Evolutionary conservation across 2,113 vertebrate genomes (phyloP).

Genomic region (Atractosteus spatula): DNA sequence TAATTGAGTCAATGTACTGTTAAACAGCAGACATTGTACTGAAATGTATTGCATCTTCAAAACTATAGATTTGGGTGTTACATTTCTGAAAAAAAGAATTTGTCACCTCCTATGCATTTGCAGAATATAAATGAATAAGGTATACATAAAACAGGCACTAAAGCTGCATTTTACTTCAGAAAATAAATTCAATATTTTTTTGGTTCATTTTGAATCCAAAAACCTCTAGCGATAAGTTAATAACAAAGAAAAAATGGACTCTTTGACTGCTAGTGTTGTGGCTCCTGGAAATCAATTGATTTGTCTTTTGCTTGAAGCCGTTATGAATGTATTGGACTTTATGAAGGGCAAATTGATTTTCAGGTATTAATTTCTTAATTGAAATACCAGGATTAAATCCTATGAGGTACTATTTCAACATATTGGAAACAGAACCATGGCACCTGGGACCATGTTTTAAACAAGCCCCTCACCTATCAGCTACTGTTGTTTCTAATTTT

Average conservation of each 20-base stretch:
- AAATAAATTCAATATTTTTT: conserved; percentile 50
- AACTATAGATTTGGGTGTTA: background rate
- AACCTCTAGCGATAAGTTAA: conserved; percentile 56
- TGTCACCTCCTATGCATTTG: too few species aligned
- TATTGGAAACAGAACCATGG: too few species aligned
- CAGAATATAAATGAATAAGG: too few species aligned
- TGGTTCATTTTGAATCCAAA: conserved; percentile 46
- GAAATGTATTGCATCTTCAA: too few species aligned
- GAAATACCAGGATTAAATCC: conserved; percentile 46
- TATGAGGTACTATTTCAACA: conserved; percentile 40
- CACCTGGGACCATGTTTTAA: too few species aligned
- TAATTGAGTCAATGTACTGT: too few species aligned
- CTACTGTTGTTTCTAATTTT: background rate
- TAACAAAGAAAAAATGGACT: conserved; percentile 50
- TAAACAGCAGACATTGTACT: too few species aligned
- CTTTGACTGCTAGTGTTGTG: conserved; percentile 32
- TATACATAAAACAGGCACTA: too few species aligned
- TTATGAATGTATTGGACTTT: conserved; percentile 51
- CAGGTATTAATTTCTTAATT: conserved; percentile 69
- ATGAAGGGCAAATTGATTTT: conserved; percentile 68
- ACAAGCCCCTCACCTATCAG: background rate
- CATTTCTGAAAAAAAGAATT: too few species aligned
- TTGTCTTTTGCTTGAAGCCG: conserved; percentile 51
- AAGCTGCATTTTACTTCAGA: too few species aligned
- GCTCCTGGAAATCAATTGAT: conserved; percentile 58